Evolutionary conservation across 2,797 vertebrate species (phyloP).

Genomic region (Anguilla obscura): DNA sequence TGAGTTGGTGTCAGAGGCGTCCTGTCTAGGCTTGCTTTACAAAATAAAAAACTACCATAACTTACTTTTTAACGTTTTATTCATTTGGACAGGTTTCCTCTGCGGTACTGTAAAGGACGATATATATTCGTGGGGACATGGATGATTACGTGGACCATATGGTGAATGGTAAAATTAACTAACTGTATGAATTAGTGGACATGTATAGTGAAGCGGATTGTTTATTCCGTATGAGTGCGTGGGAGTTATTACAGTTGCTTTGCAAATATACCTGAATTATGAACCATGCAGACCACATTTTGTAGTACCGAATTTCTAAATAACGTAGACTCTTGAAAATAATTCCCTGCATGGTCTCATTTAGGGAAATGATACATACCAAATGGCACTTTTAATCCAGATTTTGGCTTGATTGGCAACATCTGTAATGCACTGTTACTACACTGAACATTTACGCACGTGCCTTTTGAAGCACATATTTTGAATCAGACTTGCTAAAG

Average conservation of each 20-base stretch:
- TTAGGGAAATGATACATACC: not conserved
- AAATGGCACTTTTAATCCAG: not conserved
- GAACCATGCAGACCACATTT: not conserved
- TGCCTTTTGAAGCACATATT: not conserved
- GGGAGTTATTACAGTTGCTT: not conserved
- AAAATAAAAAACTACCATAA: not conserved
- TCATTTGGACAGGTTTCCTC: not conserved
- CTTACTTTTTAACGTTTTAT: not conserved
- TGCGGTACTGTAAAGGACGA: not conserved
- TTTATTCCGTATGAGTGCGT: not conserved
- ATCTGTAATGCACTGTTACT: not conserved
- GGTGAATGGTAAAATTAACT: not conserved
- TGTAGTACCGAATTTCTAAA: not conserved
- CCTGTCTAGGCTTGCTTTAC: not conserved
- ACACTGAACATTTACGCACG: not conserved
- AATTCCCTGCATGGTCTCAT: not conserved
- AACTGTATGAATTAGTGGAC: not conserved
- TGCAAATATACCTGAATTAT: not conserved
- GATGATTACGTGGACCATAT: not conserved
- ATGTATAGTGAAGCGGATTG: not conserved
- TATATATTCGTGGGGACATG: not conserved
- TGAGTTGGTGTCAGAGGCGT: not conserved
- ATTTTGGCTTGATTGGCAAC: not conserved
- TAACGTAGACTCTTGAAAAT: not conserved
- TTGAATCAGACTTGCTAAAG: not conserved